These are phyloP conservation scores for Oceanites oceanicus DNA, from an alignment of 2,113 vertebrate genomes.

Conservation along the genomic window DNA sequence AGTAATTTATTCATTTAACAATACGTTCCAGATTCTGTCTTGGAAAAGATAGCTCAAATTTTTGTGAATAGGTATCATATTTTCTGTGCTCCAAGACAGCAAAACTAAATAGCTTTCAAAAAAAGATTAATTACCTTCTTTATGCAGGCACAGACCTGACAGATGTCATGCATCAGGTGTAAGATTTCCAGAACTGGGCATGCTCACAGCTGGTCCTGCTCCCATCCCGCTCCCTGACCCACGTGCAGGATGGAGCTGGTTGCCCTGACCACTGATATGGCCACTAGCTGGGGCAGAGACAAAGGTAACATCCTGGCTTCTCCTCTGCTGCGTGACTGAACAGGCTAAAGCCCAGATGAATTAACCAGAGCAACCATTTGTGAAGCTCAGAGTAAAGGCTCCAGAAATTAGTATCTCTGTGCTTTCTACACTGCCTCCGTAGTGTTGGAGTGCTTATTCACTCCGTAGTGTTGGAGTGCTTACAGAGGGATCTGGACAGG, in stretches of 20 bases:
- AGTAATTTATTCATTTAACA: background rate
- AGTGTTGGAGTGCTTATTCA: background rate
- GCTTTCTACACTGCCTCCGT: background rate
- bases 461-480: no score
- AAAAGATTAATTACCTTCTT: background rate
- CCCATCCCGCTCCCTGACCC: fast-evolving
- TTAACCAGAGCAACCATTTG: background rate
- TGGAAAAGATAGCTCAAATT: background rate
- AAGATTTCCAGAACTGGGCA: background rate
- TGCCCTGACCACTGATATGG: background rate
- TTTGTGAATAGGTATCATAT: background rate
- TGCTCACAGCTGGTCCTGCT: background rate
- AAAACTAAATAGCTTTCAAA: background rate
- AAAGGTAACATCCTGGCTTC: background rate
- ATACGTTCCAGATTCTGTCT: background rate
- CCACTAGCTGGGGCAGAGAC: background rate
- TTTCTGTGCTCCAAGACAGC: background rate
- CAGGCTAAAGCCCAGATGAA: background rate
- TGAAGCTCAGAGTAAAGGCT: background rate
- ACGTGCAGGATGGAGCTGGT: background rate
- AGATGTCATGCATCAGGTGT: background rate
- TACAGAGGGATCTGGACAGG: no score
- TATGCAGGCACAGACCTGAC: background rate
- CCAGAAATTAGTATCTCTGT: background rate
- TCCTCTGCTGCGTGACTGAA: background rate